Base-by-base conservation (phyloP, 2,888 invertebrate genomes). In the Phalangium opilio region DNA sequence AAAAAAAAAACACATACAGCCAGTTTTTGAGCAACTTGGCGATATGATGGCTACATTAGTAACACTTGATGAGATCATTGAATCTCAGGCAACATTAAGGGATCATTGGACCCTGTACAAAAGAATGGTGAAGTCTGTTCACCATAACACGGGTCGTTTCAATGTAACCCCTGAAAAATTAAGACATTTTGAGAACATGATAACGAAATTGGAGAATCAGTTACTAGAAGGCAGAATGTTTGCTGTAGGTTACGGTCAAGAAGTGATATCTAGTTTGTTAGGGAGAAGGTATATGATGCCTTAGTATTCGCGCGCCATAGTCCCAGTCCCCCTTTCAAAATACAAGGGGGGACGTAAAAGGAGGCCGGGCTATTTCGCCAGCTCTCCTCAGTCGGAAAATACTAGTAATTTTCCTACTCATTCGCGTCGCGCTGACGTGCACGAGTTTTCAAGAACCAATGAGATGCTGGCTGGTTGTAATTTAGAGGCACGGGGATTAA, bases 21-120 rank as follows among this genome's bases (percentile, higher is more conserved):
- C 43, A 20, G 63, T 70, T 20, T 70, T 62, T 59, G 66, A 67
- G 48, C 64, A 68, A 49, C 60, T 75, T 41, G 70, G 69, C 11
- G 65, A 69, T 47, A 55, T 74, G 27, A 60, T 74, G n/a, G 59
- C 65, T 2, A 60, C 70, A 8, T 59, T 75, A 34, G 65, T 73
- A n/a, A 70, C 70, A 12, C 67, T 89, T 48, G 87, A 89, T 61
- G 73, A 73, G 59, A 66, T 81, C 17, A 66, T 81, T 33, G 70
- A 70, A 40, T 67, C 67, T 44, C 75, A 76, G 50, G 66, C 70
- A 0, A 64, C 72, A 1, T 69, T 79, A 41, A 69, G 73, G 45
- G 68, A 78, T 60, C 81, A 82, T 62, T 90, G 87, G 86, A 73
- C 73, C 45, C 71, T 76, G 21, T 90, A 85, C 61, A 76, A 78